Conservation (phyloP, 2,797 vertebrate species). For the Dipus sagitta region DNA sequence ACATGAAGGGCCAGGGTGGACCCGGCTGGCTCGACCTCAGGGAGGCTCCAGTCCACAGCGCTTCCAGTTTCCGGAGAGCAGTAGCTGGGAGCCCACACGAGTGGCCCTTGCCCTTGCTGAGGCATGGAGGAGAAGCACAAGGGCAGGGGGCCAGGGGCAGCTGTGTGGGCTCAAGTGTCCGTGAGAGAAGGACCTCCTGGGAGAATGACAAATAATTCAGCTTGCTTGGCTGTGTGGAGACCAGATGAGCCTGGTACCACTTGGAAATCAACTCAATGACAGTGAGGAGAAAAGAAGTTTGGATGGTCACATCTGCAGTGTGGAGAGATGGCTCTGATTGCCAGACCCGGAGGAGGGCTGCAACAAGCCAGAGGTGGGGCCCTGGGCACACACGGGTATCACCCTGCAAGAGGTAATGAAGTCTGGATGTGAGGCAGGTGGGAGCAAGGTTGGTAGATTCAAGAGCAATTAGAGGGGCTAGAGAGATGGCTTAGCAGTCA, state of each 20-base stretch:
- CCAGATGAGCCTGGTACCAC: background rate
- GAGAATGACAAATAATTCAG: background rate
- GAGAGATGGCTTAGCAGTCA: too few species aligned
- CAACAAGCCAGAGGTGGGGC: fast-evolving
- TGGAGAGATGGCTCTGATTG: background rate
- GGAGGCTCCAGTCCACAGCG: background rate
- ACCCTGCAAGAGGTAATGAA: background rate
- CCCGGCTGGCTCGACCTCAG: background rate
- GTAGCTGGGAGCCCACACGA: background rate
- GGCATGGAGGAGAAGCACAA: background rate
- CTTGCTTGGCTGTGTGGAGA: background rate
- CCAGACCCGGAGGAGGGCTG: too few species aligned
- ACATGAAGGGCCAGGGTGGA: background rate
- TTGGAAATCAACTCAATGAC: background rate
- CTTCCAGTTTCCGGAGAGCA: background rate
- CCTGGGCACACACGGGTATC: background rate
- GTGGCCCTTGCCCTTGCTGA: background rate
- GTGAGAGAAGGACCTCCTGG: background rate
- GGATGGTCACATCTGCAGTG: background rate
- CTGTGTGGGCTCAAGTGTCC: too few species aligned
- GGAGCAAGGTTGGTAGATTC: background rate
- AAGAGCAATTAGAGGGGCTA: background rate
- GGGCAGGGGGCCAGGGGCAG: background rate
- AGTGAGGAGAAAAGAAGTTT: background rate
- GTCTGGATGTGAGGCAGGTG: background rate